Conservation (phyloP, 2,113 vertebrate species). For the Chunga burmeisteri region DNA sequence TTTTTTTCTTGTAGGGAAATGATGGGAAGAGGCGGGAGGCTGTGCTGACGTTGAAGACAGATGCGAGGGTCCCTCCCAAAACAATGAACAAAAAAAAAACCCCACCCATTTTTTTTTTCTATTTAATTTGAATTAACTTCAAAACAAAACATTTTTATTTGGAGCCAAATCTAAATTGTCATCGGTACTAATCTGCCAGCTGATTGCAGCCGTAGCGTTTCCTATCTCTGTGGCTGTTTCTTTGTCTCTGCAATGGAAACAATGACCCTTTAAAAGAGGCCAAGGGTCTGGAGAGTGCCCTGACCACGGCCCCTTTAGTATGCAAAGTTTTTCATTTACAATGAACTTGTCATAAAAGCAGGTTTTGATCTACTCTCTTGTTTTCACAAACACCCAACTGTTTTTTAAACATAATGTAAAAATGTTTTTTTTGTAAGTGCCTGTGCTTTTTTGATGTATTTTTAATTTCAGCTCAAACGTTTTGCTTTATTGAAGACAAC, state of each 20-base stretch:
- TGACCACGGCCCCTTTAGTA: background rate
- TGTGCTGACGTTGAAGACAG: background rate
- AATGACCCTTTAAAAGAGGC: background rate
- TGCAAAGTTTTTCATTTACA: background rate
- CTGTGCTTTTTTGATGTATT: background rate
- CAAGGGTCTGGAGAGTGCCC: background rate
- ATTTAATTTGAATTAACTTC: background rate
- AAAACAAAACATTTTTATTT: background rate
- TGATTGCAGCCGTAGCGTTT: background rate
- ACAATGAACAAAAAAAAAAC: background rate
- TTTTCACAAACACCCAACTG: background rate
- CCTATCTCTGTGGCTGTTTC: background rate
- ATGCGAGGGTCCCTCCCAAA: background rate
- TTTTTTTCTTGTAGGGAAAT: background rate
- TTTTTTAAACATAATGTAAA: background rate
- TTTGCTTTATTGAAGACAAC: background rate
- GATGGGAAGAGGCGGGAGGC: background rate
- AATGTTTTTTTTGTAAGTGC: background rate
- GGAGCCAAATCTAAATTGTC: background rate
- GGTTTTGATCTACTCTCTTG: background rate
- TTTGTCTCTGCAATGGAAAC: background rate
- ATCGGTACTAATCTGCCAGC: background rate
- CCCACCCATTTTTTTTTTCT: accelerated
- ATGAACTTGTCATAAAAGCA: background rate
- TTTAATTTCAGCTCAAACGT: background rate